A percentile compares a stretch with the other conserved stretches of the same genome.
phyloP scores from a whole-genome alignment of 1,140 invertebrate genomes.

The Holotrichia oblita region DNA sequence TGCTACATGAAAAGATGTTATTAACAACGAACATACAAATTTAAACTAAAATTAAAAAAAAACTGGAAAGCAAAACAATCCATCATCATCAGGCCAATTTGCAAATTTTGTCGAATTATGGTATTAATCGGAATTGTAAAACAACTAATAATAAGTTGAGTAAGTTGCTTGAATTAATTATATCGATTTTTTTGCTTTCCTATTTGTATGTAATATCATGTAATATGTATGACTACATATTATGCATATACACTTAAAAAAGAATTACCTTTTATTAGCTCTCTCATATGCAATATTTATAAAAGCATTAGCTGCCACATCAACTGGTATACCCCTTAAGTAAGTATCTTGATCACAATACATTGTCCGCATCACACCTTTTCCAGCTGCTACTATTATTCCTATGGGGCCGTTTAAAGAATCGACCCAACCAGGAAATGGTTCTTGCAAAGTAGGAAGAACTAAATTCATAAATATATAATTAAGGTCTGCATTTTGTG shows the following conservation, averaged over 20 bases:
- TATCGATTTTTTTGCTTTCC: too few species aligned
- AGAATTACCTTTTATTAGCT: not conserved
- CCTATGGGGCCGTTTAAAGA: constrained; percentile 91
- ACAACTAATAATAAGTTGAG: too few species aligned
- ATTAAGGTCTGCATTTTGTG: too few species aligned
- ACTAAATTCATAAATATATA: constrained; percentile 60
- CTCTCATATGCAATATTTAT: not conserved
- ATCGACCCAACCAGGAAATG: constrained; percentile 90
- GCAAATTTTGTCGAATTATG: too few species aligned
- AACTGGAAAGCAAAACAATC: too few species aligned
- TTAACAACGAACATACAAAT: not conserved
- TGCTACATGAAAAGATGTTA: not conserved
- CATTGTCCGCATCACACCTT: constrained; percentile 86
- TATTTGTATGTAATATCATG: too few species aligned
- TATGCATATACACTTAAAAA: too few species aligned
- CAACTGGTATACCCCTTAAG: constrained; percentile 88
- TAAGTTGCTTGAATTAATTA: too few species aligned
- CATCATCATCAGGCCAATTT: too few species aligned
- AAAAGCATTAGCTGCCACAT: constrained; percentile 66
- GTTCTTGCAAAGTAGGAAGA: constrained; percentile 79
- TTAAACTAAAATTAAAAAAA: too few species aligned
- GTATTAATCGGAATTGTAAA: too few species aligned
- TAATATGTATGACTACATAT: too few species aligned
- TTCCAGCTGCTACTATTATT: constrained; percentile 79
- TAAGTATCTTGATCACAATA: constrained; percentile 79